These are phyloP conservation scores for Melanotaenia duboulayi DNA, from an alignment of 2,113 vertebrate species.

Conservation along the genomic window DNA sequence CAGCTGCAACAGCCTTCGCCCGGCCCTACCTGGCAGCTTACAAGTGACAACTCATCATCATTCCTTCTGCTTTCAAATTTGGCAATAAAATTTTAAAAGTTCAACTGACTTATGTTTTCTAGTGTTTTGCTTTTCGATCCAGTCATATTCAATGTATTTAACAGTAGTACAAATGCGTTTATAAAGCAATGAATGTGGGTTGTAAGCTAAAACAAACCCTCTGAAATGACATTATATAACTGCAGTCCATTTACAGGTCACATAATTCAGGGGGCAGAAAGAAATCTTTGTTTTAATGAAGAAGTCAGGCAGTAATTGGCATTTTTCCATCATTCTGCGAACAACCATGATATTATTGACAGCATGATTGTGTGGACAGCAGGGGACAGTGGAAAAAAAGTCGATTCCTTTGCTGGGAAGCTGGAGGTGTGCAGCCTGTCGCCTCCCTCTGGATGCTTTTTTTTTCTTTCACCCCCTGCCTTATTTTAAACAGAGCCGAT, in stretches of 20 bases:
- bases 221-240: neutral
- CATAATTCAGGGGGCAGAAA: neutral
- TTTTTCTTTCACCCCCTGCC: neutral
- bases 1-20: neutral
- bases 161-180: neutral
- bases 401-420: neutral
- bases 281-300: neutral
- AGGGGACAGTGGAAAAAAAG: neutral
- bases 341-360: neutral
- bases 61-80: neutral
- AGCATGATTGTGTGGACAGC: neutral
- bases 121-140: neutral
- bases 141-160: neutral
- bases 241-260: neutral
- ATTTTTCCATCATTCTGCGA: neutral
- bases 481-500: conserved; percentile 3
- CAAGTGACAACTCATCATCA: neutral
- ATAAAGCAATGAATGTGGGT: neutral
- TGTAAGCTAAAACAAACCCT: no score
- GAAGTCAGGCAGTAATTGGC: neutral
- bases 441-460: neutral
- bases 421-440: neutral
- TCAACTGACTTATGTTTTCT: neutral
- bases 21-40: neutral
- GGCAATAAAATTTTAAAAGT: neutral